These are phyloP conservation scores for Patiria miniata DNA, from an alignment of 35 echinoderm and acorn worm genomes.

Conservation along the genomic window DNA sequence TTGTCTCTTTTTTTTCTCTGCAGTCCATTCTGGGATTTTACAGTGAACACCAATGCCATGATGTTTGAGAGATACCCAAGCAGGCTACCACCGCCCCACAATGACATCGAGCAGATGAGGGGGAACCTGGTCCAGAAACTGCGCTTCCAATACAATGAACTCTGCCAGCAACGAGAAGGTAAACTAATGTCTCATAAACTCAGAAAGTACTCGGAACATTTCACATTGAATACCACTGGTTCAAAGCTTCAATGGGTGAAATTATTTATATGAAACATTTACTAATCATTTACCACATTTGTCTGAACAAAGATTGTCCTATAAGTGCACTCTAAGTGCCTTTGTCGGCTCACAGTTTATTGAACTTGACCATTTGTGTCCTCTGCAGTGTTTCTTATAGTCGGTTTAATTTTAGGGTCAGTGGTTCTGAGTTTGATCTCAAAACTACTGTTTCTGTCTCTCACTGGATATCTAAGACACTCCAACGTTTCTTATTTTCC, in stretches of 20 bases:
- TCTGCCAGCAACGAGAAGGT: constrained; percentile 89
- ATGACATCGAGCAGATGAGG: constrained; percentile 81
- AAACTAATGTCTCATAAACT: constrained; percentile 4
- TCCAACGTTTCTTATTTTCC: not conserved
- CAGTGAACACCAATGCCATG: constrained; percentile 62
- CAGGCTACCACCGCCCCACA: constrained; percentile 75
- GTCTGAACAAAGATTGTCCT: too few relatives aligned
- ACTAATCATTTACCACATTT: too few relatives aligned
- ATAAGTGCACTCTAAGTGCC: too few relatives aligned
- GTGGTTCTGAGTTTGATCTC: too few relatives aligned
- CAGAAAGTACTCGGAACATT: not conserved
- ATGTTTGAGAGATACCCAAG: constrained; percentile 82
- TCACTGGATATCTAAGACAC: not conserved
- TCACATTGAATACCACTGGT: not conserved
- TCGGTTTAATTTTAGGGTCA: too few relatives aligned
- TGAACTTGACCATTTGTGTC: too few relatives aligned
- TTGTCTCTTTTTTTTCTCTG: constrained; percentile 22
- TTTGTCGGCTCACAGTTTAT: too few relatives aligned
- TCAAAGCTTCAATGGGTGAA: too few relatives aligned
- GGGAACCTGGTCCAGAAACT: constrained; percentile 59
- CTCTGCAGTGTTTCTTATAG: too few relatives aligned
- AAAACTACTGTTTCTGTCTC: too few relatives aligned
- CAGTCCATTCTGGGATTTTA: constrained; percentile 90
- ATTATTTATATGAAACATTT: too few relatives aligned
- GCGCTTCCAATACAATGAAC: constrained; percentile 75